Base-by-base conservation (phyloP, 1,140 invertebrate genomes). In the Eupeodes corollae region DNA sequence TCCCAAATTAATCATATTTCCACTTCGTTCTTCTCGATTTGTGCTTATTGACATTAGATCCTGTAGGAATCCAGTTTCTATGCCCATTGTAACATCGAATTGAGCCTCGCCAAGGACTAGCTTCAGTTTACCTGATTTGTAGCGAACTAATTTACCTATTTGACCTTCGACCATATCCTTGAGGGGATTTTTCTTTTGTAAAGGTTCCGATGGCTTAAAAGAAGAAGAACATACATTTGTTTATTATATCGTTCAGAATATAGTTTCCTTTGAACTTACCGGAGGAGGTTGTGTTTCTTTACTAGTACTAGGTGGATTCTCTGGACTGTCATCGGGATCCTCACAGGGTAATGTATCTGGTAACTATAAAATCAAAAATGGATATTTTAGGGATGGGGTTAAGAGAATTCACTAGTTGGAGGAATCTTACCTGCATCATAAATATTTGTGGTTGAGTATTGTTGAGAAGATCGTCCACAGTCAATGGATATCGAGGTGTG, bases 71-170 rank as follows among this genome's bases (percentile, higher is more conserved):
- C 67, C 67, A 18, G 70, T 51, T 34, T 70, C 61, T 6, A 68
- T 57, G 6, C 70, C 71, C 51, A 66, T 51, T 26, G 63, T 55
- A 52, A 79, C 67, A 59, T 78, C 75, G 52, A 77, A 77, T 3
- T 59, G 54, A 1, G 72, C 73, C 35, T 76, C 70, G 0, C 77
- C 77, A 1, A 79, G 57, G 3, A 66, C 46, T 9, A 79, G 55
- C 42, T 71, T 73, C 32, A 75, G 68, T 35, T 72, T 70, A 1
- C 77, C 77, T 0, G 77, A 79, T 14, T 69, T 69, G 51, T 74
- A 71, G 1, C 77, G 59, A 33, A 71, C 55, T 41, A 79, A 58
- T 55, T 73, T 77, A 5, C 77, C 77, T 39, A 78, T 74, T 46
- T 69, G 69, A 1, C 77, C 77, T 43, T 79, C 77, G 49, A 75